phyloP scores from a whole-genome alignment of 2,888 invertebrate species.

The Nesidiocoris tenuis region DNA sequence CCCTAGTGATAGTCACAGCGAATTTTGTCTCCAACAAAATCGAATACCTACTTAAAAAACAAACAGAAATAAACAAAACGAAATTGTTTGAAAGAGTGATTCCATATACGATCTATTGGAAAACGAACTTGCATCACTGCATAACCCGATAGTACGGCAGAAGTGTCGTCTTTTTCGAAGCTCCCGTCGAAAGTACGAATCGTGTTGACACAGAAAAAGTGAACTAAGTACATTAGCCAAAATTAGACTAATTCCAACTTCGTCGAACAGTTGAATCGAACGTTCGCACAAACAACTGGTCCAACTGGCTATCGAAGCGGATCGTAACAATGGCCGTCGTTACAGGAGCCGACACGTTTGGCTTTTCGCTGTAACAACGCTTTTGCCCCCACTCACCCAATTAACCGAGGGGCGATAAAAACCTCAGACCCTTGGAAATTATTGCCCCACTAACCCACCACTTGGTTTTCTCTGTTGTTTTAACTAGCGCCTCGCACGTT shows the following conservation, averaged over 20 bases:
- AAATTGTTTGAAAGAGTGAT: too few species aligned
- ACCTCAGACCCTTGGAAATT: slow-evolving; percentile 16
- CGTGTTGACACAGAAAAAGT: too few species aligned
- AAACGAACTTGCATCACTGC: too few species aligned
- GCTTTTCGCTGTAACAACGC: not conserved
- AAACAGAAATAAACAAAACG: too few species aligned
- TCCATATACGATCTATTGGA: too few species aligned
- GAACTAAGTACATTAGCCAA: not conserved
- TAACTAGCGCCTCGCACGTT: not conserved
- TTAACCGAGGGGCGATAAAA: slow-evolving; percentile 17
- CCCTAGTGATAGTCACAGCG: too few species aligned
- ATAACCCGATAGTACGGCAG: too few species aligned
- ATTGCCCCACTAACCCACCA: slow-evolving; percentile 17
- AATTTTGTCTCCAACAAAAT: too few species aligned
- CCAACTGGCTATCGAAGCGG: not conserved
- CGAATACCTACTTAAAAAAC: too few species aligned
- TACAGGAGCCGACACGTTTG: not conserved
- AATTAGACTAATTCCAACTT: not conserved
- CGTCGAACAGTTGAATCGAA: not conserved
- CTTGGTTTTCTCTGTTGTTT: not conserved
- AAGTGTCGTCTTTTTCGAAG: too few species aligned
- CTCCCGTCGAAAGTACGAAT: too few species aligned
- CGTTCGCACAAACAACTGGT: not conserved
- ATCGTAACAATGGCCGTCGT: not conserved
- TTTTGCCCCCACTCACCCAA: slow-evolving; percentile 10